phyloP scores from a whole-genome alignment of 2,113 vertebrate species.

The Maccullochella peelii region DNA sequence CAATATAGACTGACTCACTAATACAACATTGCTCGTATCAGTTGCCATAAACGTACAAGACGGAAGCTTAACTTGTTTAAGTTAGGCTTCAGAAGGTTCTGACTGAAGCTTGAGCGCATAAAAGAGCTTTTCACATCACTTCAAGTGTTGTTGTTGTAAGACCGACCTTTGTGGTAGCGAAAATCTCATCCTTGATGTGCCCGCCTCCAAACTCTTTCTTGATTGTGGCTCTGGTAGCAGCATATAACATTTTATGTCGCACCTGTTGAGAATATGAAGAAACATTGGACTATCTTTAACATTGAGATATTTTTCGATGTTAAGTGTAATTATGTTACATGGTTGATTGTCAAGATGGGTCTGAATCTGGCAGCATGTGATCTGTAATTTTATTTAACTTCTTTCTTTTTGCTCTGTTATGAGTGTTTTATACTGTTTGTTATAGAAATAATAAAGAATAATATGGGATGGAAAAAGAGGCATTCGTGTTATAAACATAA shows the following conservation, averaged over 20 bases:
- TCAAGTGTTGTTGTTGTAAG: not conserved
- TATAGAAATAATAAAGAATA: not conserved
- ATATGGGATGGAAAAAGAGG: not conserved
- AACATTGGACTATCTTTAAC: not conserved
- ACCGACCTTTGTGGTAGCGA: conserved; percentile 91
- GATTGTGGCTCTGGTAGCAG: conserved; percentile 94
- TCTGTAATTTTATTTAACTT: not conserved
- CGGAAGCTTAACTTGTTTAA: not conserved
- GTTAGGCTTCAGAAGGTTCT: not conserved
- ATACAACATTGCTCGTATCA: not conserved
- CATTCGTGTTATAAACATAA: not conserved
- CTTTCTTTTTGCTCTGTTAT: not conserved
- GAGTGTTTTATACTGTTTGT: not conserved
- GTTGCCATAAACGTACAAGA: not conserved
- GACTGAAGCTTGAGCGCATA: not conserved
- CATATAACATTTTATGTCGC: conserved; percentile 97
- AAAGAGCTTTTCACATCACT: not conserved
- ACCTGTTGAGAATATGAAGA: conserved; percentile 82
- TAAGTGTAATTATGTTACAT: not conserved
- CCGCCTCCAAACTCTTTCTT: conserved; percentile 98
- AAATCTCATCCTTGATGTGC: conserved; percentile 97
- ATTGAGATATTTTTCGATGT: not conserved
- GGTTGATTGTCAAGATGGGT: not conserved
- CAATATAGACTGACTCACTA: not conserved
- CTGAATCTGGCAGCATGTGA: not conserved